These are phyloP conservation scores for Morbakka virulenta DNA, from an alignment of 30 jellyfish, hydroid and myxozoan genomes.

Conservation along the genomic window DNA sequence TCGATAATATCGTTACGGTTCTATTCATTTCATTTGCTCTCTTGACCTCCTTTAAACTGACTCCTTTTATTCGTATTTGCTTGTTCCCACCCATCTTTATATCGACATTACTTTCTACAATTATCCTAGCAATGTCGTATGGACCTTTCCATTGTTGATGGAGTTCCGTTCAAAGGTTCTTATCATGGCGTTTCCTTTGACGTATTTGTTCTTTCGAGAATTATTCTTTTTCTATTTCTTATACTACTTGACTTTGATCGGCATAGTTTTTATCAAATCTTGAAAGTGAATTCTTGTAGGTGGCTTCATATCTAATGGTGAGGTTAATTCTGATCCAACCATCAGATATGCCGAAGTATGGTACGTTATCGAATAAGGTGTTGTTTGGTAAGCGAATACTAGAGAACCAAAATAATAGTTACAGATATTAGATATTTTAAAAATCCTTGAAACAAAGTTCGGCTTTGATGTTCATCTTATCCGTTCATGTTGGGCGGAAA, in stretches of 20 bases:
- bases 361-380: slow-evolving; percentile 47
- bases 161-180: too few relatives aligned
- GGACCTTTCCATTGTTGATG: too few relatives aligned
- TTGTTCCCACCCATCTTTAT: too few relatives aligned
- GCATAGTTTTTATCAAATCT: slow-evolving; percentile 15
- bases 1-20: too few relatives aligned
- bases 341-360: slow-evolving; percentile 36
- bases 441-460: slow-evolving; percentile 30
- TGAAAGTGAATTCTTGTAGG: not conserved
- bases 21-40: too few relatives aligned
- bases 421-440: slow-evolving; percentile 26
- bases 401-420: slow-evolving; percentile 22
- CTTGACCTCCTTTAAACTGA: too few relatives aligned
- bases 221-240: too few relatives aligned
- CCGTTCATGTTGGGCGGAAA: slow-evolving; percentile 43
- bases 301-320: slow-evolving; percentile 43
- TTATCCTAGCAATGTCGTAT: too few relatives aligned
- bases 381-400: slow-evolving; percentile 25
- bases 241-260: not conserved
- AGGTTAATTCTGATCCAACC: slow-evolving; percentile 20
- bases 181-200: too few relatives aligned
- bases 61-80: too few relatives aligned
- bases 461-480: slow-evolving; percentile 16
- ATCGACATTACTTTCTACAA: too few relatives aligned
- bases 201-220: too few relatives aligned